Percentiles rank a stretch among this genome's conserved stretches.
These are phyloP conservation scores for Hydrophis major DNA, from an alignment of 2,797 vertebrate species.

Conservation along the genomic window DNA sequence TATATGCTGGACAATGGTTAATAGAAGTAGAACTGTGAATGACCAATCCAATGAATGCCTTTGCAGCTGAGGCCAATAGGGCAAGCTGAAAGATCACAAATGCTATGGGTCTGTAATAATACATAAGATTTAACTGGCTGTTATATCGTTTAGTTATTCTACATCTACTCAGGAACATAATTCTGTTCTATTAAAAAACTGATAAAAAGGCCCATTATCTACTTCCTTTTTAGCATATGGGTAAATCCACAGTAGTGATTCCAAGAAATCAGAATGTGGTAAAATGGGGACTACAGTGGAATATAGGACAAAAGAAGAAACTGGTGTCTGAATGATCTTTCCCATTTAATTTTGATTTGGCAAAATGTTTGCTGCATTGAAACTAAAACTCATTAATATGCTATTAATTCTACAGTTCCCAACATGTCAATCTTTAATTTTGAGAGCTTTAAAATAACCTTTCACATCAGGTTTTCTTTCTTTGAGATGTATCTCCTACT, in stretches of 20 bases:
- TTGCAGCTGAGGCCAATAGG: slow-evolving; percentile 28
- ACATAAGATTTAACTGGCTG: not conserved
- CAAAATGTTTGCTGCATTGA: not conserved
- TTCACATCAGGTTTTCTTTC: not conserved
- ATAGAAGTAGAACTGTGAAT: slow-evolving; percentile 33
- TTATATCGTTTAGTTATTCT: not conserved
- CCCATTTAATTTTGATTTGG: not conserved
- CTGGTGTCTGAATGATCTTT: not conserved
- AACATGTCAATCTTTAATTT: not conserved
- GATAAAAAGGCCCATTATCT: no score
- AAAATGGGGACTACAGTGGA: not conserved
- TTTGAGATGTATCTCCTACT: not conserved
- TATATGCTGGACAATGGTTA: slow-evolving; percentile 20
- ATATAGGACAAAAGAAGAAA: not conserved
- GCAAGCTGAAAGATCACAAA: slow-evolving; percentile 18
- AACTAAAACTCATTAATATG: not conserved
- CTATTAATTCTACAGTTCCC: not conserved
- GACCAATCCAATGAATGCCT: slow-evolving; percentile 34
- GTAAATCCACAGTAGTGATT: not conserved
- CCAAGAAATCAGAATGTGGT: not conserved
- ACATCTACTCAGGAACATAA: not conserved
- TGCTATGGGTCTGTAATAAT: slow-evolving; percentile 3
- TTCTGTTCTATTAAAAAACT: not conserved
- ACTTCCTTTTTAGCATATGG: not conserved
- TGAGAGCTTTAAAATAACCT: not conserved